Percentiles rank a stretch among this genome's conserved stretches.
Conservation (phyloP, 1,140 invertebrate species). For the Coptotermes formosanus region DNA sequence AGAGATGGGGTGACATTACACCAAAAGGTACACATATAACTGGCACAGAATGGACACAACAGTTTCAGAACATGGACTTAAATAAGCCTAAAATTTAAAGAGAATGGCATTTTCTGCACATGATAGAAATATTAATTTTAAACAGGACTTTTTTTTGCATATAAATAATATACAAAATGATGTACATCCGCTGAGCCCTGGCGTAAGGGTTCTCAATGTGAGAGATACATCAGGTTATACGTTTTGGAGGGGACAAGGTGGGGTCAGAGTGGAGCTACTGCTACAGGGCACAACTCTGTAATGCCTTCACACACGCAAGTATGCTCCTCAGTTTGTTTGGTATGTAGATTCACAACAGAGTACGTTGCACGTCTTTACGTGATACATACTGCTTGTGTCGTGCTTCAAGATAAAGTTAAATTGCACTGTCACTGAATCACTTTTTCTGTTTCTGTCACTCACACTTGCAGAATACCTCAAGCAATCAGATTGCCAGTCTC, state of each 20-base stretch:
- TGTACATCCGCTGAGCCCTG: conserved; percentile 29
- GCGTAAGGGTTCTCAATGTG: neutral
- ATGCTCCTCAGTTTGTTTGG: conserved; percentile 33
- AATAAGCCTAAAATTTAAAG: conserved; percentile 35
- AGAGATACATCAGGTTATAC: conserved; percentile 24
- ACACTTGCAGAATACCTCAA: conserved; percentile 34
- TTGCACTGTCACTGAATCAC: conserved; percentile 35
- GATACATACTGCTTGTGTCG: neutral
- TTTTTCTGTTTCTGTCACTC: conserved; percentile 31
- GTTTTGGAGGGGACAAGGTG: neutral
- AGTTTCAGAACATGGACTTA: conserved; percentile 35
- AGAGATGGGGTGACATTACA: conserved; percentile 31
- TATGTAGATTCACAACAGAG: conserved; percentile 27
- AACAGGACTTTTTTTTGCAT: conserved; percentile 33
- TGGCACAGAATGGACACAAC: conserved; percentile 36
- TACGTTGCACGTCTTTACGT: neutral
- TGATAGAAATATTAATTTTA: conserved; percentile 33
- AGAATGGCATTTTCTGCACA: conserved; percentile 27
- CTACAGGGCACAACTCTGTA: conserved; percentile 29
- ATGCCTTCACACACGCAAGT: conserved; percentile 30
- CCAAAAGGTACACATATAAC: conserved; percentile 35
- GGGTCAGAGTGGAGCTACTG: conserved; percentile 20
- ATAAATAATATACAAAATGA: conserved; percentile 35
- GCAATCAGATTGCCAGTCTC: conserved; percentile 37
- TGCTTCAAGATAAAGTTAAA: conserved; percentile 1